These are phyloP conservation scores for Epinephelus lanceolatus DNA, from an alignment of 2,113 vertebrate species.

Conservation along the genomic window DNA sequence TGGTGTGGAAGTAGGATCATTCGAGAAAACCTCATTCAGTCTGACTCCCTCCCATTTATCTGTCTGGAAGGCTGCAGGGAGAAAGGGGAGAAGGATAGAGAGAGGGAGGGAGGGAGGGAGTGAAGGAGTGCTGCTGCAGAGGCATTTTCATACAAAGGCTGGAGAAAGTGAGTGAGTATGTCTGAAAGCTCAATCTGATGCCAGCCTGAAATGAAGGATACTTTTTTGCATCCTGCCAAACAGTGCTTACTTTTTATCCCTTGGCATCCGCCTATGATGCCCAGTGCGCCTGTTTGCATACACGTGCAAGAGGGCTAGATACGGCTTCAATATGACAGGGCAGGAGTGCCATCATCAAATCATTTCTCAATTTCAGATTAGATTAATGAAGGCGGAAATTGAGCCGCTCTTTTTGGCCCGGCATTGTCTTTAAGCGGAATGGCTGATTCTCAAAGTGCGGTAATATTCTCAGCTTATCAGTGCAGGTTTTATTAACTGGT, in stretches of 20 bases:
- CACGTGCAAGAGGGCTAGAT: background rate
- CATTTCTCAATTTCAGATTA: constrained; percentile 73
- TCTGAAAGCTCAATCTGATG: constrained; percentile 79
- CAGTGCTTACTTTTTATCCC: constrained; percentile 52
- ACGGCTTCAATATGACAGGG: constrained; percentile 5
- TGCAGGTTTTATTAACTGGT: constrained; percentile 48
- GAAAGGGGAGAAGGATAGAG: constrained; percentile 55
- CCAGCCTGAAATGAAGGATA: constrained; percentile 70
- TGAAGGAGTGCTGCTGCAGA: constrained; percentile 68
- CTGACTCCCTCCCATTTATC: constrained; percentile 84
- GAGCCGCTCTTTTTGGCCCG: constrained; percentile 49
- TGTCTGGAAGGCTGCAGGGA: constrained; percentile 79
- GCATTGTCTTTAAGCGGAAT: constrained; percentile 56
- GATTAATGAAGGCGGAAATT: constrained; percentile 81
- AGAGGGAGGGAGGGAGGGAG: constrained; percentile 25
- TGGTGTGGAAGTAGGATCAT: constrained; percentile 85
- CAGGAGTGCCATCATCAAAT: constrained; percentile 39
- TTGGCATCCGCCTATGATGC: constrained; percentile 4
- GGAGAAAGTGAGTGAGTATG: constrained; percentile 66
- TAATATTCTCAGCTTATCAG: constrained; percentile 66
- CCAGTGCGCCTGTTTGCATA: constrained; percentile 27
- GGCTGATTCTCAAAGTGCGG: constrained; percentile 42
- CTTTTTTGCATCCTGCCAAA: constrained; percentile 63
- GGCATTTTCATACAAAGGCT: constrained; percentile 79
- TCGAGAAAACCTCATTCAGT: constrained; percentile 85